phyloP scores from a whole-genome alignment of 2,797 vertebrate genomes.

The Carcharodon carcharias region DNA sequence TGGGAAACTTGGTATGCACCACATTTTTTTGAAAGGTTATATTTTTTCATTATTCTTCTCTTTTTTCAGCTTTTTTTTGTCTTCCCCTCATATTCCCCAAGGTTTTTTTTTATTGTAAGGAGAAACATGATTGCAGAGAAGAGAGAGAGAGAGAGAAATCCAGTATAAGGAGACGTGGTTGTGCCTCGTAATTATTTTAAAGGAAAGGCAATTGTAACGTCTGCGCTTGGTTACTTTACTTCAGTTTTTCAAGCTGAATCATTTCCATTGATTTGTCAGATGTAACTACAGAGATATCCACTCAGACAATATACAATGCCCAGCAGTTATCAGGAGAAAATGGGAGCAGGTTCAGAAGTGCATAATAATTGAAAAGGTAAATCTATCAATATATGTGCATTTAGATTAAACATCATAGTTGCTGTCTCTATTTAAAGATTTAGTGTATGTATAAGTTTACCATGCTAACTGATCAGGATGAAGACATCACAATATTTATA shows the following conservation, averaged over 20 bases:
- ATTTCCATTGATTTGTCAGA: slow-evolving; percentile 8
- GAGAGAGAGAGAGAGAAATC: not conserved
- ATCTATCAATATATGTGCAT: not conserved
- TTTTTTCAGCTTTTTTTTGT: not conserved
- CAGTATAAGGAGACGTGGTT: not conserved
- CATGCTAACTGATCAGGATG: not conserved
- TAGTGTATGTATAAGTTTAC: not conserved
- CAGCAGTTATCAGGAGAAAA: slow-evolving; percentile 13
- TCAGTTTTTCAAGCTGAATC: slow-evolving; percentile 14
- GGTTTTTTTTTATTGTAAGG: not conserved
- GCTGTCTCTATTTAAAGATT: not conserved
- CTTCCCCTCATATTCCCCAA: not conserved
- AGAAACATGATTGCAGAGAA: not conserved
- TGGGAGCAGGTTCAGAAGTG: not conserved
- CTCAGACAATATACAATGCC: not conserved
- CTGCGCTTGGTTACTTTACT: not conserved
- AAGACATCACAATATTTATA: not conserved
- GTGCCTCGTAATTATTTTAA: not conserved
- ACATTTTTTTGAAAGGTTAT: not conserved
- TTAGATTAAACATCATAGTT: not conserved
- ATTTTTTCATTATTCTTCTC: not conserved
- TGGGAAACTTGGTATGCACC: not conserved
- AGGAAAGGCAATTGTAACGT: not conserved
- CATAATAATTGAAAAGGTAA: not conserved
- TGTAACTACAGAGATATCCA: not conserved